Percentiles rank a stretch among this genome's conserved stretches.
Conservation (phyloP, 2,888 invertebrate species). For the Panzeria rudis region DNA sequence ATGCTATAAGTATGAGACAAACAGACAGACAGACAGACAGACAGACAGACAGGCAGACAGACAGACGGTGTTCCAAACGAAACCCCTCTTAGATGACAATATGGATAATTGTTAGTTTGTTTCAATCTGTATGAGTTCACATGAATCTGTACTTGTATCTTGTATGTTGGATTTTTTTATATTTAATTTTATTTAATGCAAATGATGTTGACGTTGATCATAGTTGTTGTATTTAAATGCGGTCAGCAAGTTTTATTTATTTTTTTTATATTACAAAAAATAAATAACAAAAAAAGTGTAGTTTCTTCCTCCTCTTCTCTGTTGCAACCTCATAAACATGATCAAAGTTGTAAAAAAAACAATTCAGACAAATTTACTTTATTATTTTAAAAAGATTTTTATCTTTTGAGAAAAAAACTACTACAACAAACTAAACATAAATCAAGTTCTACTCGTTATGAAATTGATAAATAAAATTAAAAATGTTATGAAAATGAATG, state of each 20-base stretch:
- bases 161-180: conserved; percentile 31
- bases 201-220: conserved; percentile 70
- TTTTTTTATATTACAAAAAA: conserved; percentile 36
- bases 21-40: neutral
- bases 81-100: conserved; percentile 52
- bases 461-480: conserved; percentile 18
- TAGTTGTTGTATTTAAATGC: conserved; percentile 74
- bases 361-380: conserved; percentile 30
- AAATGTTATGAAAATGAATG: conserved; percentile 2
- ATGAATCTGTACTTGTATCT: conserved; percentile 48
- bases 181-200: conserved; percentile 53
- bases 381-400: conserved; percentile 41
- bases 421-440: conserved; percentile 13
- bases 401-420: conserved; percentile 24
- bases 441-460: conserved; percentile 60
- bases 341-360: conserved; percentile 36
- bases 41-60: conserved; percentile 4
- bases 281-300: conserved; percentile 5
- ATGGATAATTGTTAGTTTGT: conserved; percentile 9
- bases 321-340: conserved; percentile 45
- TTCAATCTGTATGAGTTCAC: conserved; percentile 33
- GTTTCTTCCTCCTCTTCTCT: conserved; percentile 54
- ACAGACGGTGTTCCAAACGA: conserved; percentile 12
- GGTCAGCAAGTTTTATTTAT: conserved; percentile 74
- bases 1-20: conserved; percentile 18